Conservation (phyloP, 1,140 invertebrate genomes). For the Carcinoscorpius rotundicauda region DNA sequence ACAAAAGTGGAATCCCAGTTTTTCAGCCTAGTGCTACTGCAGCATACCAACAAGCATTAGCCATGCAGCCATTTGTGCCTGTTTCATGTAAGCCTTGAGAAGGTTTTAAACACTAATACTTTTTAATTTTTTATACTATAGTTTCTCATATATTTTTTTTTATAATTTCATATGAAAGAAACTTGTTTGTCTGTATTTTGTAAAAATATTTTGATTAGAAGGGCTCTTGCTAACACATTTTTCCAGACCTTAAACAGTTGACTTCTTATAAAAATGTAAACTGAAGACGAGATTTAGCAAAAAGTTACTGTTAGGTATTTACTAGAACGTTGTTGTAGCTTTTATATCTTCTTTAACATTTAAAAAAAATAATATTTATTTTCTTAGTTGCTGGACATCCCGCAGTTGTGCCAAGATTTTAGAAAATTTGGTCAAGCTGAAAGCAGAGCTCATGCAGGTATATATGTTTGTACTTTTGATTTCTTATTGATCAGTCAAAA, state of each 20-base stretch:
- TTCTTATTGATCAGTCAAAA: too few species aligned
- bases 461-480: too few species aligned
- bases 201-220: too few species aligned
- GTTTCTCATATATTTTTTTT: too few species aligned
- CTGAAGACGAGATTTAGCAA: neutral
- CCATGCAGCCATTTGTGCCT: constrained; percentile 66
- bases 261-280: too few species aligned
- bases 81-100: constrained; percentile 37
- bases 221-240: too few species aligned
- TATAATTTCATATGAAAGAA: too few species aligned
- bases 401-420: constrained; percentile 98
- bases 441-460: constrained; percentile 33
- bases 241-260: too few species aligned
- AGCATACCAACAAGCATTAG: constrained; percentile 70
- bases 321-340: too few species aligned
- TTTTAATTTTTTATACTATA: too few species aligned
- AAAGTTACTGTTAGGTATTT: neutral
- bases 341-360: neutral
- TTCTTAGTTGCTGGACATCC: constrained; percentile 97
- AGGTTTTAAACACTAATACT: too few species aligned
- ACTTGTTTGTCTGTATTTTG: too few species aligned
- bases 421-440: constrained; percentile 85
- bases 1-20: constrained; percentile 87
- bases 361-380: constrained; percentile 10
- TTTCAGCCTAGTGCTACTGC: constrained; percentile 69